A percentile compares a stretch with the other conserved stretches of the same genome.
These are phyloP conservation scores for Helicoverpa armigera DNA, from an alignment of 1,140 invertebrate genomes.

Conservation along the genomic window DNA sequence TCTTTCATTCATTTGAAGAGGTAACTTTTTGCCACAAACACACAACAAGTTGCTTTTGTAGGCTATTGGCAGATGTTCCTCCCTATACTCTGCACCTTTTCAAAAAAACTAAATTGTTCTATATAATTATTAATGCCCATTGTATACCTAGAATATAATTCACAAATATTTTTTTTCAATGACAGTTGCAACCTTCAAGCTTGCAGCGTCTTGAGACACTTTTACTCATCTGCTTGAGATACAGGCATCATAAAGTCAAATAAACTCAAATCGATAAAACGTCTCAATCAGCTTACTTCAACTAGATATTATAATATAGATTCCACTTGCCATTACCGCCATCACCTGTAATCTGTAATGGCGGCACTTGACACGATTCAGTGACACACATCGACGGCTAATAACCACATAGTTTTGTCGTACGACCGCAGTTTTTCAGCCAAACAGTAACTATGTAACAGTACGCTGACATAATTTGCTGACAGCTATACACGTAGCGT, in stretches of 20 bases:
- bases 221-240: no score
- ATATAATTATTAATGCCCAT: no score
- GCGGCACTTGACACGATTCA: constrained; percentile 13
- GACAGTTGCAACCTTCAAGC: no score
- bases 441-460: constrained; percentile 46
- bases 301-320: background rate
- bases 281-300: background rate
- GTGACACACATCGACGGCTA: constrained; percentile 38
- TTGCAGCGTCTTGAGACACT: no score
- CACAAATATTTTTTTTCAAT: no score
- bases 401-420: constrained; percentile 33
- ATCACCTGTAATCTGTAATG: background rate
- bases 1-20: background rate
- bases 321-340: background rate
- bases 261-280: background rate
- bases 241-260: background rate
- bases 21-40: background rate
- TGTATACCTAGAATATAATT: no score
- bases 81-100: background rate
- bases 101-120: background rate
- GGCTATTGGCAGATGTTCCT: background rate
- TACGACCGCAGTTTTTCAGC: constrained; percentile 51
- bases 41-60: background rate
- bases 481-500: background rate
- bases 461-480: constrained; percentile 53